phyloP scores from a whole-genome alignment of 2,797 vertebrate genomes.

The Knipowitschia caucasica region DNA sequence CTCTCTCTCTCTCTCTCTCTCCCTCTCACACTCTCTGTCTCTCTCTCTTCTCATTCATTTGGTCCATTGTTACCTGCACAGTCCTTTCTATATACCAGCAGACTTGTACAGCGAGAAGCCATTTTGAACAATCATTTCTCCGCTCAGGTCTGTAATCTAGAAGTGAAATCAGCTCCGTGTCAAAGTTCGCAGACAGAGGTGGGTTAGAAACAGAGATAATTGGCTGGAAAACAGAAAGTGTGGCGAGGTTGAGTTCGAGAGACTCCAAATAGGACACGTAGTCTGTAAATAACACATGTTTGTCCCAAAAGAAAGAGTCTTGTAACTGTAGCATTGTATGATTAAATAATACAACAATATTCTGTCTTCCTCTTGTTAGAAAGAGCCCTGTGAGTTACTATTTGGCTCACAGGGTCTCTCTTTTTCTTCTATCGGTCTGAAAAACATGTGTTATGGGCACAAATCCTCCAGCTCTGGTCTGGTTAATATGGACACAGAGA shows the following conservation, averaged over 20 bases:
- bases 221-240: not conserved
- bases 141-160: not conserved
- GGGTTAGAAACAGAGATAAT: not conserved
- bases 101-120: not conserved
- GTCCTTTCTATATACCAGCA: not conserved
- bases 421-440: no score
- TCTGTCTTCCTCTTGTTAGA: no score
- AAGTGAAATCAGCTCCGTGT: not conserved
- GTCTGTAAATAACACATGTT: no score
- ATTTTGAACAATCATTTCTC: not conserved
- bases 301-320: no score
- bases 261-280: no score
- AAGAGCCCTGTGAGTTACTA: no score
- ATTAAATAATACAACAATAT: no score
- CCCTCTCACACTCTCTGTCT: not conserved
- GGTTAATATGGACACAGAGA: no score
- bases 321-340: no score
- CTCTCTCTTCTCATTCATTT: not conserved
- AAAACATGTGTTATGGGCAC: no score
- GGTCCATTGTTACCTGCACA: not conserved
- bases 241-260: not conserved
- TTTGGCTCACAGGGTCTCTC: no score
- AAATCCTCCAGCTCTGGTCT: no score
- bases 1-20: not conserved
- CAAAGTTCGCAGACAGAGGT: constrained; percentile 1